Evolutionary conservation across 2,888 invertebrate genomes (phyloP).

Genomic region (Cylloceria caligata): DNA sequence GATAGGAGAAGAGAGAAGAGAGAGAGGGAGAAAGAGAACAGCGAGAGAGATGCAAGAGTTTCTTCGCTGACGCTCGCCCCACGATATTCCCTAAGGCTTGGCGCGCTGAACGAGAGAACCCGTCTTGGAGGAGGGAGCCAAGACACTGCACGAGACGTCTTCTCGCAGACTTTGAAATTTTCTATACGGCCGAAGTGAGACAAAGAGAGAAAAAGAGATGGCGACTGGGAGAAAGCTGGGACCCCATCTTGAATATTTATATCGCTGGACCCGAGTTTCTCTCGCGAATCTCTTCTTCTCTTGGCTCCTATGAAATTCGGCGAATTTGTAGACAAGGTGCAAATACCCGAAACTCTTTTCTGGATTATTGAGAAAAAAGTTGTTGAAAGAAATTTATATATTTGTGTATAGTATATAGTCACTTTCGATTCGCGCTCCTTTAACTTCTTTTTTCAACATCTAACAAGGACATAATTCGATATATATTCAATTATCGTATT

Average conservation of each 20-base stretch:
- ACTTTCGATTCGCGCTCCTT: too few species aligned
- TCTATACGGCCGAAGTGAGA: too few species aligned
- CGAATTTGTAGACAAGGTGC: constrained; percentile 7
- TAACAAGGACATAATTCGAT: too few species aligned
- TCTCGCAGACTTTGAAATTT: constrained; percentile 54
- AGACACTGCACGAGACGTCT: constrained; percentile 43
- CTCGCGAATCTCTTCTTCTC: constrained; percentile 30
- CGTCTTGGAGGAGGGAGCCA: constrained; percentile 8
- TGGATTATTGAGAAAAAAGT: neutral
- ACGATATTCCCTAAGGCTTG: constrained; percentile 27
- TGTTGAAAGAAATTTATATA: neutral
- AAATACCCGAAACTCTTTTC: neutral
- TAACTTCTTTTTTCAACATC: too few species aligned
- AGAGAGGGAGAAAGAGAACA: constrained; percentile 52
- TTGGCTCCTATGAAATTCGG: neutral
- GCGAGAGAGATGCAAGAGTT: constrained; percentile 7
- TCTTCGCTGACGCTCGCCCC: constrained; percentile 4
- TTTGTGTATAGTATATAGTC: too few species aligned
- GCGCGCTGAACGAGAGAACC: constrained; percentile 37
- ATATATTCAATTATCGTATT: too few species aligned
- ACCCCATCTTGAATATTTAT: constrained; percentile 79
- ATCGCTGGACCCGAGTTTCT: constrained; percentile 68
- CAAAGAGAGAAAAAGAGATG: constrained; percentile 25
- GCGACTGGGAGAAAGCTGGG: constrained; percentile 62
- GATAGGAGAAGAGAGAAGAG: constrained; percentile 14